Percentiles rank a stretch among this genome's conserved stretches.
phyloP scores from a whole-genome alignment of 2,113 vertebrate genomes.

The Lathamus discolor region DNA sequence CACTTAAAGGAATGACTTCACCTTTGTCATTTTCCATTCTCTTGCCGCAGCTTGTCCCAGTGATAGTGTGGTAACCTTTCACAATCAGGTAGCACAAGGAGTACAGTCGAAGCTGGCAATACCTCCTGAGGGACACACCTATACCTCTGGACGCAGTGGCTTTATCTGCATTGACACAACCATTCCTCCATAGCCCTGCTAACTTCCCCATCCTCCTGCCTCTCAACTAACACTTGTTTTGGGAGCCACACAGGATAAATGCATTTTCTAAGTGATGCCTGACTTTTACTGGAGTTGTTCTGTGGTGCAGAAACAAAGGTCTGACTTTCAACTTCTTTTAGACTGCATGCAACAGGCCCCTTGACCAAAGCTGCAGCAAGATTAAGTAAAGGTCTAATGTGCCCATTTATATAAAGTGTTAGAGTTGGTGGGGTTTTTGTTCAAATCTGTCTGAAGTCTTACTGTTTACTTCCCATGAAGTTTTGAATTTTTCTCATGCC shows the following conservation, averaged over 20 bases:
- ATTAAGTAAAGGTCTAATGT: background rate
- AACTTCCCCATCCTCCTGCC: background rate
- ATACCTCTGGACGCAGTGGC: background rate
- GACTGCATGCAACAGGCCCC: background rate
- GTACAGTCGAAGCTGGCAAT: background rate
- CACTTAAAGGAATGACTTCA: background rate
- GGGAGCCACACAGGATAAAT: background rate
- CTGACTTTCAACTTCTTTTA: background rate
- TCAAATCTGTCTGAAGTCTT: background rate
- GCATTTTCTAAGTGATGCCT: background rate
- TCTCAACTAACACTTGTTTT: fast-evolving
- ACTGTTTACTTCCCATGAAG: background rate
- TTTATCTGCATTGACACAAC: background rate
- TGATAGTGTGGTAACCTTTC: background rate
- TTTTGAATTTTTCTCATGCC: background rate
- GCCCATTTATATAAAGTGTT: background rate
- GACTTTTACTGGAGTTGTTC: background rate
- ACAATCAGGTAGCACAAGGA: background rate
- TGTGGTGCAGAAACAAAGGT: background rate
- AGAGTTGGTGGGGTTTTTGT: fast-evolving
- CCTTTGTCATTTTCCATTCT: background rate
- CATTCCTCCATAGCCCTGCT: background rate
- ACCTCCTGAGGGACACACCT: background rate
- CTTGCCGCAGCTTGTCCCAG: background rate
- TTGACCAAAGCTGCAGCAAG: background rate